phyloP scores from a whole-genome alignment of 2,888 invertebrate species.

The Platycnemis pennipes region DNA sequence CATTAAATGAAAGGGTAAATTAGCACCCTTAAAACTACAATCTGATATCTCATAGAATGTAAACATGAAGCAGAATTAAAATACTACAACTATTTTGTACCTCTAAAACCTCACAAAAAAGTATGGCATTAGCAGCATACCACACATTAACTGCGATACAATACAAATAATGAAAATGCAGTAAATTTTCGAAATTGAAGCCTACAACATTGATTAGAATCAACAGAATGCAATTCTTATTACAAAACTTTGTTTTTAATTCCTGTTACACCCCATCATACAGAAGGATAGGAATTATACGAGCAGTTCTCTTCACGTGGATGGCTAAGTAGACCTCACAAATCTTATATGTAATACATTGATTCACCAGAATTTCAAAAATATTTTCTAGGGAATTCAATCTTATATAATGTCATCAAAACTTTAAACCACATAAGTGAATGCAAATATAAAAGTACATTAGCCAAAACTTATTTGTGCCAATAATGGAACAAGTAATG shows the following conservation, averaged over 20 bases:
- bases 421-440: not conserved
- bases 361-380: not conserved
- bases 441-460: not conserved
- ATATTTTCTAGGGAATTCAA: not conserved
- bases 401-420: not conserved
- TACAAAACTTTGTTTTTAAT: not conserved
- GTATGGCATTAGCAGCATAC: not conserved
- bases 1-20: not conserved
- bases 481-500: not conserved
- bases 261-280: not conserved
- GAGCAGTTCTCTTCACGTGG: not conserved
- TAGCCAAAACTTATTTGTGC: not conserved
- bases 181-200: constrained; percentile 14
- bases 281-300: not conserved
- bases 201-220: constrained; percentile 7
- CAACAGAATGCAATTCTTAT: not conserved
- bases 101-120: constrained; percentile 39
- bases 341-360: not conserved
- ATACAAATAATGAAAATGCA: constrained; percentile 34
- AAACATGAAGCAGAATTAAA: constrained; percentile 36
- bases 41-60: not conserved
- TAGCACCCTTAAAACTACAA: constrained; percentile 45
- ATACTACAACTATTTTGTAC: constrained; percentile 51
- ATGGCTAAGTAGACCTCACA: not conserved
- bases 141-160: not conserved